Evolutionary conservation across 2,888 invertebrate genomes (phyloP).

Genomic region (Epinotia brunnichana): DNA sequence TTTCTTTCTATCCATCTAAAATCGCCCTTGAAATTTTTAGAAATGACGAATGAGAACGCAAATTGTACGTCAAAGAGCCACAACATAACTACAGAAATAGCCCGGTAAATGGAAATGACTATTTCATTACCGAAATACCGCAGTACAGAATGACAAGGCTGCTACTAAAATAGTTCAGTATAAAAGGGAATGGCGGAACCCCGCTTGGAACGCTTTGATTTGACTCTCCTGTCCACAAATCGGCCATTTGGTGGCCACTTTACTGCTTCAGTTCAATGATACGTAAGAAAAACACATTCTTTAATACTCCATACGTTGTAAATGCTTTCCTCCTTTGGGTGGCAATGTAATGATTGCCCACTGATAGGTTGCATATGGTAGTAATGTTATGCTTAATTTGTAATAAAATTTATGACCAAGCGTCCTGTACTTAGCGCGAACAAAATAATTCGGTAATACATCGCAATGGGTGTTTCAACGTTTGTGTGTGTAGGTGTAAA

Average conservation of each 20-base stretch:
- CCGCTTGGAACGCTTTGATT: background rate
- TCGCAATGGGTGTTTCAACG: constrained; percentile 47
- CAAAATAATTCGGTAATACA: constrained; percentile 50
- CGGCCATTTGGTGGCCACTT: constrained; percentile 49
- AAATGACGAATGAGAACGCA: constrained; percentile 7
- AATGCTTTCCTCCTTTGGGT: background rate
- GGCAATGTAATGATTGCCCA: background rate
- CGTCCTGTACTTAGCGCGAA: constrained; percentile 46
- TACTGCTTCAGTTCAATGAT: constrained; percentile 51
- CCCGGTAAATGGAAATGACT: constrained; percentile 15
- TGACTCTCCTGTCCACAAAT: constrained; percentile 8
- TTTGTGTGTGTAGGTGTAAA: constrained; percentile 45
- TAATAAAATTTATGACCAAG: constrained; percentile 50
- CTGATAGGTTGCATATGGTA: constrained; percentile 30
- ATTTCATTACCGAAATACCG: constrained; percentile 25
- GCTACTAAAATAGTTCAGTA: constrained; percentile 22
- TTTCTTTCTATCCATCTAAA: background rate
- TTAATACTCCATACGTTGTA: constrained; percentile 1
- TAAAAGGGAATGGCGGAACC: constrained; percentile 8
- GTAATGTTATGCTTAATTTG: constrained; percentile 59
- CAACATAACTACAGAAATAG: constrained; percentile 20
- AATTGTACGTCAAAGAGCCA: constrained; percentile 21
- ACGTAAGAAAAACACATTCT: constrained; percentile 47
- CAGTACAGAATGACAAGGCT: constrained; percentile 21
- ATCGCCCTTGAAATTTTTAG: background rate